Evolutionary conservation across 2,113 vertebrate species (phyloP), one percentile per base, ranked within the genome.

Genomic region (Panthera uncia): DNA sequence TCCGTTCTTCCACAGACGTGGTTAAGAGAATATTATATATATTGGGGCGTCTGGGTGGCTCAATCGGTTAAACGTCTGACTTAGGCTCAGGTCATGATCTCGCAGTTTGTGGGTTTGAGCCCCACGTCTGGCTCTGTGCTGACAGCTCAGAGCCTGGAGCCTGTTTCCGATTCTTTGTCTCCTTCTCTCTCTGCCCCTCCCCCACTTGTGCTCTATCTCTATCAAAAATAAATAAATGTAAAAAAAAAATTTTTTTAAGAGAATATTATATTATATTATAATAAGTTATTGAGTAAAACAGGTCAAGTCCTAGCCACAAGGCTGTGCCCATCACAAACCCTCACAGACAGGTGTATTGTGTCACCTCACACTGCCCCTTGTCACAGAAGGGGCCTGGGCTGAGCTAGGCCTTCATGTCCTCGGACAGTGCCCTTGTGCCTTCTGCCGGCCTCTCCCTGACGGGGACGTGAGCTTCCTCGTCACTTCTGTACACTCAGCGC

Each of bases 401-500:
- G 15, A 33, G 36, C 41, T 3, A 45, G 41, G 23, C 23, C 33
- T 45, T 79, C 74, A 11, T 19, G 27, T 48, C 38, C 41, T 65
- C 69, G 38, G 19, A 57, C 7, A 50, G 25, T n/a, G n/a, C n/a
- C 68, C 27, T 45, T 52, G 10, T 4, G 5, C 15, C 2, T 16
- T 31, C 29, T 27, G 19, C 6, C 36, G 38, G 31, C n/a, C 66
- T 36, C 23, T 78, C 19, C 33, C 1, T 1, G 4, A 10, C 0
- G 0, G 4, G n/a, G n/a, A 38, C 7, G 1, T 18, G 2, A 84
- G 69, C 31, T 5, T 27, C 57, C 45, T n/a, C 27, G 27, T 19
- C 23, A 38, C 5, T 80, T 29, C 68, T 65, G 21, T 15, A 25
- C 0, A 2, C 2, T 29, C 66, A 66, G 29, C 8, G 45, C 19